A percentile compares a stretch with the other conserved stretches of the same genome.
These are phyloP conservation scores for Pseudochaenichthys georgianus DNA, from an alignment of 2,797 vertebrate species.

Conservation along the genomic window DNA sequence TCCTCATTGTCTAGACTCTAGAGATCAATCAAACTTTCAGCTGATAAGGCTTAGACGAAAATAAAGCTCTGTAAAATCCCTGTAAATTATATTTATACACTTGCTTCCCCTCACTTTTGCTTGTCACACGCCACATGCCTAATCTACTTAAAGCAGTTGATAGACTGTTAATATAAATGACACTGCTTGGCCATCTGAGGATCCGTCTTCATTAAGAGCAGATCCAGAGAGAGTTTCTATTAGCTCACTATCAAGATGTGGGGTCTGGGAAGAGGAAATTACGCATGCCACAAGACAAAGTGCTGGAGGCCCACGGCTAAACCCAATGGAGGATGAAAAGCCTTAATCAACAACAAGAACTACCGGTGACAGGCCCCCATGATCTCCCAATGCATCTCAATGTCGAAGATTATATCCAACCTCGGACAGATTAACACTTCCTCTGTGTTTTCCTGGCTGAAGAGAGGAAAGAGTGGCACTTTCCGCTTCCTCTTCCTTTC, in stretches of 20 bases:
- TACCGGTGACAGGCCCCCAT: slow-evolving; percentile 66
- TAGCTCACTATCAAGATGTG: slow-evolving; percentile 81
- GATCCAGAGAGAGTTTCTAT: slow-evolving; percentile 80
- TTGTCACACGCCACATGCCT: slow-evolving; percentile 61
- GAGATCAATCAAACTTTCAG: slow-evolving; percentile 49
- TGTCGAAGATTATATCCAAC: slow-evolving; percentile 63
- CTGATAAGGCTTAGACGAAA: slow-evolving; percentile 51
- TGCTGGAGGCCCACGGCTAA: slow-evolving; percentile 52
- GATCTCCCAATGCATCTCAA: slow-evolving; percentile 62
- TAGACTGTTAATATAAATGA: slow-evolving; percentile 75
- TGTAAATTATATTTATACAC: slow-evolving; percentile 53
- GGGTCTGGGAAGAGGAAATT: slow-evolving; percentile 76
- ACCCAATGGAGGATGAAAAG: slow-evolving; percentile 74
- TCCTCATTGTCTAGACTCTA: slow-evolving; percentile 47
- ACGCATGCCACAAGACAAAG: slow-evolving; percentile 78
- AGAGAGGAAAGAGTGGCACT: slow-evolving; percentile 25
- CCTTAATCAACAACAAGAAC: slow-evolving; percentile 78
- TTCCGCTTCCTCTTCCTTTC: not conserved
- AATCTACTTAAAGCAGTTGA: slow-evolving; percentile 79
- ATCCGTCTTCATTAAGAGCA: slow-evolving; percentile 83
- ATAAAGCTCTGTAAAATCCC: slow-evolving; percentile 45
- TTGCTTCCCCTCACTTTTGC: not conserved
- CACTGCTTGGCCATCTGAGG: slow-evolving; percentile 72
- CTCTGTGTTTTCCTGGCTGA: slow-evolving; percentile 42
- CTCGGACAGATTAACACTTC: slow-evolving; percentile 67